Percentiles rank a stretch among this genome's conserved stretches.
These are phyloP conservation scores for Macaria liturata DNA, from an alignment of 2,888 invertebrate species.

Conservation along the genomic window DNA sequence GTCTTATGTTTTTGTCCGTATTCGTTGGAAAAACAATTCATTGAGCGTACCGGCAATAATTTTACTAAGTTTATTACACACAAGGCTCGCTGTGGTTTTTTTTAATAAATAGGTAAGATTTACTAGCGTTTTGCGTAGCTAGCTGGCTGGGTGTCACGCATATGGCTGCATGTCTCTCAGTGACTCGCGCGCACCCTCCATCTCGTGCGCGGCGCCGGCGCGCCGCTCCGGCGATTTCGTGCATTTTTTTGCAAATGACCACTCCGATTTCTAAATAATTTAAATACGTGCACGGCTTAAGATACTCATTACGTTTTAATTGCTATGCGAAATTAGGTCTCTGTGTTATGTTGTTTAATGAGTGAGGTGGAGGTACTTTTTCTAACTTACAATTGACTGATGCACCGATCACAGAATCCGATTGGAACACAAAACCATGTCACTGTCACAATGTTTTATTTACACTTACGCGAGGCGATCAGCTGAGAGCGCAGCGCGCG, in stretches of 20 bases:
- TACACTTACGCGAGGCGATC: constrained; percentile 53
- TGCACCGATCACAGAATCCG: constrained; percentile 71
- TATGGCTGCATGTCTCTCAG: constrained; percentile 19
- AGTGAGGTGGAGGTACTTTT: constrained; percentile 9
- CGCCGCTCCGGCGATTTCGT: constrained; percentile 74
- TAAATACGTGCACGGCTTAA: constrained; percentile 76
- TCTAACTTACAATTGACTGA: constrained; percentile 65
- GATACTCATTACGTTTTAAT: constrained; percentile 63
- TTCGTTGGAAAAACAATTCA: too few species aligned
- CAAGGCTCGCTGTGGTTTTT: too few species aligned
- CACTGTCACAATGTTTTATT: constrained; percentile 72
- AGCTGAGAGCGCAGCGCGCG: constrained; percentile 36
- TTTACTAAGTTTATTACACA: too few species aligned
- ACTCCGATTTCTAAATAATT: constrained; percentile 81
- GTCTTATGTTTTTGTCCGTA: too few species aligned
- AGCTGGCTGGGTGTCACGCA: too few species aligned
- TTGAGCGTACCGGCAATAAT: too few species aligned
- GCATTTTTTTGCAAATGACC: constrained; percentile 77
- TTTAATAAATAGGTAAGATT: too few species aligned
- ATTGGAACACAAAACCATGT: constrained; percentile 77
- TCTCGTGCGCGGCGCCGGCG: constrained; percentile 53
- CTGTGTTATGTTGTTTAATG: constrained; percentile 37
- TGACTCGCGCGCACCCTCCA: constrained; percentile 35
- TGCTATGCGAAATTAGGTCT: constrained; percentile 66
- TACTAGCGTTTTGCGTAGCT: too few species aligned